Evolutionary conservation across 2,797 vertebrate genomes (phyloP).

Genomic region (Gymnocypris eckloni): DNA sequence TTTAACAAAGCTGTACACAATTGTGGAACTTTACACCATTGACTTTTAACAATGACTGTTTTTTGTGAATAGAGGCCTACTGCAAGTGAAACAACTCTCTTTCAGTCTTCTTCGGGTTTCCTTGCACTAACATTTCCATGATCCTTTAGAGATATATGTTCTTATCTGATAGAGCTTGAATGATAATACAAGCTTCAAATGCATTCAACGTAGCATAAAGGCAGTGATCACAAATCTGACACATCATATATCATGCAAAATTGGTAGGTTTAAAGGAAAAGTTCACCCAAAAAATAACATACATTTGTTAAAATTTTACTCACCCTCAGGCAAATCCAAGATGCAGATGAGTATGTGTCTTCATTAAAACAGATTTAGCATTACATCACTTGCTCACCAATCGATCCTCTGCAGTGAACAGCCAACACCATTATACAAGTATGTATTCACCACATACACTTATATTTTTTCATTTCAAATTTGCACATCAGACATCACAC

Average conservation of each 20-base stretch:
- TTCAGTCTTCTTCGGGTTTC: neutral
- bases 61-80: neutral
- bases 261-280: neutral
- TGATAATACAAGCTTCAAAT: neutral
- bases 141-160: neutral
- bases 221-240: neutral
- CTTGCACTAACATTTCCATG: neutral
- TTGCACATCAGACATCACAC: too few relatives aligned
- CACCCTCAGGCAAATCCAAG: neutral
- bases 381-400: neutral
- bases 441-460: too few relatives aligned
- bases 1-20: conserved; percentile 15
- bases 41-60: neutral
- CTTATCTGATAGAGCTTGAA: conserved; percentile 1
- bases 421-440: too few relatives aligned
- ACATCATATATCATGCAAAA: neutral
- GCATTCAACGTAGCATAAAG: neutral
- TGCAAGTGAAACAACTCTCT: neutral
- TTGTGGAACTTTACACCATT: neutral
- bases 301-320: neutral
- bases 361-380: neutral
- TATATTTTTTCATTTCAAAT: too few relatives aligned
- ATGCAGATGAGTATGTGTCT: neutral
- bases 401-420: neutral
- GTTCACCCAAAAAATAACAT: neutral